Evolutionary conservation across 92 coral and sea anemone species (phyloP).

Genomic region (Heliopora coerulea): DNA sequence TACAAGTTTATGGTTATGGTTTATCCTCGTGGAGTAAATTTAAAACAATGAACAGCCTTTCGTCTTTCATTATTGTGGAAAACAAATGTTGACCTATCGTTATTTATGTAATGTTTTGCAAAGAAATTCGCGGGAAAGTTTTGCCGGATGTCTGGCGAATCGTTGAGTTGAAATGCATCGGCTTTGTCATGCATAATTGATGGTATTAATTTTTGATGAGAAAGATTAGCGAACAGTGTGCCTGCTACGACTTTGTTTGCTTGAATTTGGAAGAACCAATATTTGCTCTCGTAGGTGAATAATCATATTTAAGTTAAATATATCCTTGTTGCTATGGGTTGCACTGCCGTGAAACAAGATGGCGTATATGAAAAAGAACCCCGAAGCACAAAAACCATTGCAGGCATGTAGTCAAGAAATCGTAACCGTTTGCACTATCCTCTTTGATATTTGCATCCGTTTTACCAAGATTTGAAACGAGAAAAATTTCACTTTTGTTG

Average conservation of each 20-base stretch:
- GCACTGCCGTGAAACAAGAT: conserved; percentile 64
- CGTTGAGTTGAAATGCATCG: too few species aligned
- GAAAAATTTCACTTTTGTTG: too few species aligned
- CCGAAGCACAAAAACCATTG: conserved; percentile 80
- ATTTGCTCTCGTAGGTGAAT: conserved; percentile 8
- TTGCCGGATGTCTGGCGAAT: too few species aligned
- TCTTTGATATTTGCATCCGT: too few species aligned
- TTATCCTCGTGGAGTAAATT: too few species aligned
- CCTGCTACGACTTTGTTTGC: conserved; percentile 10
- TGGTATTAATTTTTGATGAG: conserved; percentile 34
- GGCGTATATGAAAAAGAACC: conserved; percentile 99
- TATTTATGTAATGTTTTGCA: too few species aligned
- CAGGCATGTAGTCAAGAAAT: conserved; percentile 70
- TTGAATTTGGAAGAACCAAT: conserved; percentile 14
- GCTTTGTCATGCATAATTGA: neutral
- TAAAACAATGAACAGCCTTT: too few species aligned
- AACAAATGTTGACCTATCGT: too few species aligned
- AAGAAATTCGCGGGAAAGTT: too few species aligned
- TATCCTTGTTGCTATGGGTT: conserved; percentile 25
- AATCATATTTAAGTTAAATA: conserved; percentile 10
- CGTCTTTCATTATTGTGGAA: too few species aligned
- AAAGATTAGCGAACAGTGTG: conserved; percentile 3
- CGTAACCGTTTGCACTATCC: neutral
- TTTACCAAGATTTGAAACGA: too few species aligned
- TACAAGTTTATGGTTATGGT: too few species aligned